A percentile compares a stretch with the other conserved stretches of the same genome.
Evolutionary conservation across 2,113 vertebrate species (phyloP).

Genomic region (Xenopus laevis): DNA sequence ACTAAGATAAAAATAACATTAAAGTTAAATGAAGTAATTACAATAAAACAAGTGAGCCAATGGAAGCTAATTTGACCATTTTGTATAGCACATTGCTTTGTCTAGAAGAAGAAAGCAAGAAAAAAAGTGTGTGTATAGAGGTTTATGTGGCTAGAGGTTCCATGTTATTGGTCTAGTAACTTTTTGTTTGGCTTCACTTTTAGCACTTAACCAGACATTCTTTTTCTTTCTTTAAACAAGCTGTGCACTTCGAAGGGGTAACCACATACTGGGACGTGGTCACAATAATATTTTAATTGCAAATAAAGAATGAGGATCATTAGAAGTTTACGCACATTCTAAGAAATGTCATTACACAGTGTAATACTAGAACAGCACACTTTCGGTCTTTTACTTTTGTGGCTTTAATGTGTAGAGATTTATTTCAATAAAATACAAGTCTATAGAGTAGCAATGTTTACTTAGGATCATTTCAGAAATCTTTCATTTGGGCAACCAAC

Average conservation of each 20-base stretch:
- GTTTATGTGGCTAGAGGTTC: constrained; percentile 13
- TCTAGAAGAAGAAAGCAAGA: background rate
- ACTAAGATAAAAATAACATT: too few relatives aligned
- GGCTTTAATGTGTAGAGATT: background rate
- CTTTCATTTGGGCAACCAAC: too few relatives aligned
- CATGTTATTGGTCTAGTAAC: constrained; percentile 8
- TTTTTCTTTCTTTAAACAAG: background rate
- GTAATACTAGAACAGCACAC: background rate
- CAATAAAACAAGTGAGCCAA: too few relatives aligned
- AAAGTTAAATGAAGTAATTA: too few relatives aligned
- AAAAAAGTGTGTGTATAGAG: constrained; percentile 1
- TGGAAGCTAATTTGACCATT: too few relatives aligned
- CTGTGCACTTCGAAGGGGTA: constrained; percentile 13
- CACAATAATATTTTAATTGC: constrained; percentile 12
- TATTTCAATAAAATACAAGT: too few relatives aligned
- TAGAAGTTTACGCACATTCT: constrained; percentile 9
- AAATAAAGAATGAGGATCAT: constrained; percentile 4
- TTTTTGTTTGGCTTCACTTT: background rate
- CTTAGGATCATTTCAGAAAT: too few relatives aligned
- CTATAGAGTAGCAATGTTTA: too few relatives aligned
- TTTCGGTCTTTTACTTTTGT: background rate
- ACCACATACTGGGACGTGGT: background rate
- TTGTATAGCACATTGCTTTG: background rate
- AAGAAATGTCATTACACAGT: constrained; percentile 4
- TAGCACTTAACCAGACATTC: constrained; percentile 6